Conservation (phyloP, 2,888 invertebrate species). For the Tethea ocularis region DNA sequence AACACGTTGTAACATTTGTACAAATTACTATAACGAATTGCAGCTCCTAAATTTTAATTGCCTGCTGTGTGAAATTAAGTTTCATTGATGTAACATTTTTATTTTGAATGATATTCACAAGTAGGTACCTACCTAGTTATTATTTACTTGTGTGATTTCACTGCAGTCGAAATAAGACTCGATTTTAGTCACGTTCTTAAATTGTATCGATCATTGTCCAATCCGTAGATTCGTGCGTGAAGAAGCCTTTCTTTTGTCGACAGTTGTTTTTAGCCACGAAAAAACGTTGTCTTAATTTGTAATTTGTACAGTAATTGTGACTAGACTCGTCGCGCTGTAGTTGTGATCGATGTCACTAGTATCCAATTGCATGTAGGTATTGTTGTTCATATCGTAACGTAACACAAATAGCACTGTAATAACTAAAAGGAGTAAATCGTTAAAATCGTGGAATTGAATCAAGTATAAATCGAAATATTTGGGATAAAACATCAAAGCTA, state of each 20-base stretch:
- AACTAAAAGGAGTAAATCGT: background rate
- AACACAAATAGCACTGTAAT: slow-evolving; percentile 15
- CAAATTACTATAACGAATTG: slow-evolving; percentile 9
- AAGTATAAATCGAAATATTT: background rate
- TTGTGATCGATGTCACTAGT: slow-evolving; percentile 44
- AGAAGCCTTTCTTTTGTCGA: slow-evolving; percentile 36
- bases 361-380: slow-evolving; percentile 29
- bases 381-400: slow-evolving; percentile 25
- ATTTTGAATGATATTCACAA: background rate
- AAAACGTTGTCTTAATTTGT: background rate
- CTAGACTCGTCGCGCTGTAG: slow-evolving; percentile 33
- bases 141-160: slow-evolving; percentile 26
- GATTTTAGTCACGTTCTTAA: slow-evolving; percentile 48
- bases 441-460: background rate
- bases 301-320: slow-evolving; percentile 22
- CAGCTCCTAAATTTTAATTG: slow-evolving; percentile 13
- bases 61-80: slow-evolving; percentile 20
- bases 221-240: slow-evolving; percentile 45
- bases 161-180: slow-evolving; percentile 33
- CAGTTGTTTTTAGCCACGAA: slow-evolving; percentile 21
- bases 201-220: slow-evolving; percentile 30
- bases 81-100: slow-evolving; percentile 15
- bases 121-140: background rate
- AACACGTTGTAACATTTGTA: slow-evolving; percentile 8
- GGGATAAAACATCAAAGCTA: too few species aligned